These are phyloP conservation scores for Mustela lutreola DNA, from an alignment of 2,113 vertebrate species.

Conservation along the genomic window DNA sequence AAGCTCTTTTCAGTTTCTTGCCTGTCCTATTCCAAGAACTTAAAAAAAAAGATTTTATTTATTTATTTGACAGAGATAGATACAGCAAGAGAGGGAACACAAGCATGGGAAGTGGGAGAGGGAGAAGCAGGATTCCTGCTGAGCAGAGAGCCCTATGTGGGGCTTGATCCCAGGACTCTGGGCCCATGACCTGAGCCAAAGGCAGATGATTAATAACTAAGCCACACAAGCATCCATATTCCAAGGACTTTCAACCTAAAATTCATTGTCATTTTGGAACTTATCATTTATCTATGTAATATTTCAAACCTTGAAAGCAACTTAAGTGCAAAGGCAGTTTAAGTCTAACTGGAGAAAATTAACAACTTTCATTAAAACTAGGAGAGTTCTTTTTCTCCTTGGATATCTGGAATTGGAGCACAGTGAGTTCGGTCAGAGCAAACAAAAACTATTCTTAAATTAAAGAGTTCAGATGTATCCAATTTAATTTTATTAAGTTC, in stretches of 20 bases:
- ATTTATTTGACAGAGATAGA: too few species aligned
- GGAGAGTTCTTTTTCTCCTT: slow-evolving; percentile 47
- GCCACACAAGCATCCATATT: neutral
- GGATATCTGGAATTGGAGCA: slow-evolving; percentile 10
- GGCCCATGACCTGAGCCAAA: too few species aligned
- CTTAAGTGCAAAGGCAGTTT: neutral
- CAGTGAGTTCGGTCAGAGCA: neutral
- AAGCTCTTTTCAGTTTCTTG: slow-evolving; percentile 40
- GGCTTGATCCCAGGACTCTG: too few species aligned
- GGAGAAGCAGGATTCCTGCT: too few species aligned
- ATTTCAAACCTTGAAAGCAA: slow-evolving; percentile 53
- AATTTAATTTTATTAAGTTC: slow-evolving; percentile 64
- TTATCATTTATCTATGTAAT: slow-evolving; percentile 41
- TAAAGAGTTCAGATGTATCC: slow-evolving; percentile 35
- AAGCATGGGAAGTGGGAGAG: too few species aligned
- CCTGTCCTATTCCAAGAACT: neutral
- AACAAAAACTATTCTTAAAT: slow-evolving; percentile 18
- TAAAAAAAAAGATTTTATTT: too few species aligned
- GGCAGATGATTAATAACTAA: too few species aligned
- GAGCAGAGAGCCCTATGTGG: too few species aligned
- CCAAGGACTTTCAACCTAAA: neutral
- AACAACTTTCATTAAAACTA: slow-evolving; percentile 56
- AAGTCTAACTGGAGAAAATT: slow-evolving; percentile 44
- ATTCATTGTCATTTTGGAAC: slow-evolving; percentile 40
- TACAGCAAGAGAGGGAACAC: too few species aligned